Conservation (phyloP, 2,888 invertebrate species). For the Hybos culiciformis region DNA sequence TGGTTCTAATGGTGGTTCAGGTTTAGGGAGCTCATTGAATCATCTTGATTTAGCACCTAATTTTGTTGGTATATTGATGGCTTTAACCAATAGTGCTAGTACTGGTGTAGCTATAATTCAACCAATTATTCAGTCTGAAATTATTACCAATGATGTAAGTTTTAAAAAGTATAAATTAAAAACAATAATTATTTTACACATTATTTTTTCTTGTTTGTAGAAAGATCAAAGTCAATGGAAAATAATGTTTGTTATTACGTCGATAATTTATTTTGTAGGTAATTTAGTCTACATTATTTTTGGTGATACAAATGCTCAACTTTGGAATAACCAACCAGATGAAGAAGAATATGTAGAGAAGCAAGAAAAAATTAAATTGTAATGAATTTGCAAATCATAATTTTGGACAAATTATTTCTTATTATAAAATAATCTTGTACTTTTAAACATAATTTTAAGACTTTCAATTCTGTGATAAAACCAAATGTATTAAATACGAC, state of each 20-base stretch:
- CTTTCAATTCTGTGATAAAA: too few species aligned
- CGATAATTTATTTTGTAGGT: constrained; percentile 52
- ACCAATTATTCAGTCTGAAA: constrained; percentile 40
- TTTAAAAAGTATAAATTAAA: constrained; percentile 14
- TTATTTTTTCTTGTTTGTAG: constrained; percentile 34
- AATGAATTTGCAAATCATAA: too few species aligned
- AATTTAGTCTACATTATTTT: constrained; percentile 57
- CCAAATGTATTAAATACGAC: too few species aligned
- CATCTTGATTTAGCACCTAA: constrained; percentile 50
- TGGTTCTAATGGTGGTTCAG: constrained; percentile 30
- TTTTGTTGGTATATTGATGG: constrained; percentile 52
- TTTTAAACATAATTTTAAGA: too few species aligned
- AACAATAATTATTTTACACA: neutral
- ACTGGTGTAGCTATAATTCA: constrained; percentile 46
- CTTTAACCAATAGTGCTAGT: constrained; percentile 45
- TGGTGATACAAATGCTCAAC: constrained; percentile 49
- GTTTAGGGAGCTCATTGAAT: constrained; percentile 39
- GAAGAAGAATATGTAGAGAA: constrained; percentile 13
- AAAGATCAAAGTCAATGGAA: constrained; percentile 53
- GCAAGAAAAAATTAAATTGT: constrained; percentile 15
- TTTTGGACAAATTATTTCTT: too few species aligned
- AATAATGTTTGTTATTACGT: constrained; percentile 58
- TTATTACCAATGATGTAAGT: constrained; percentile 33
- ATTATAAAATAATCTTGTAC: too few species aligned
- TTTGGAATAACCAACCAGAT: constrained; percentile 50